Conservation (phyloP, 2,888 invertebrate species). For the Pseudoips prasinana region DNA sequence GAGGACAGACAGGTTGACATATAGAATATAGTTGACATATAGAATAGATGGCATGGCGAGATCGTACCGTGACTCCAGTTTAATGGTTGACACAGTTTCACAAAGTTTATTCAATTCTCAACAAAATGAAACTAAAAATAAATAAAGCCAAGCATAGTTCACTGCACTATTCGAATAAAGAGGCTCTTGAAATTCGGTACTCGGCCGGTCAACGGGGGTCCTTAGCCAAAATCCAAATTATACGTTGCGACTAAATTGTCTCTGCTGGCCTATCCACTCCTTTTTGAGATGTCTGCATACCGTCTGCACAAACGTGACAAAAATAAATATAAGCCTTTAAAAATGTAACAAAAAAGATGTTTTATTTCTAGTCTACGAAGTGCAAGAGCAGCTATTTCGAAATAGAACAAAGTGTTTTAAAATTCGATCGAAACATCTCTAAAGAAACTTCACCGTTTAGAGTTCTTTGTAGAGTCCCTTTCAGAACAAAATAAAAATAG, state of each 20-base stretch:
- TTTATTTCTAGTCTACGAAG: too few relatives aligned
- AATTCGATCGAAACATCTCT: background rate
- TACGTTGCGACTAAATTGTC: constrained; percentile 68
- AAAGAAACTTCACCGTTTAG: background rate
- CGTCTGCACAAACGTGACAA: constrained; percentile 26
- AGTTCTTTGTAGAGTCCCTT: constrained; percentile 1
- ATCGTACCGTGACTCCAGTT: too few relatives aligned
- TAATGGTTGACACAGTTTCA: too few relatives aligned
- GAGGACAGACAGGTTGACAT: too few relatives aligned
- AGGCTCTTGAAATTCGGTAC: constrained; percentile 53
- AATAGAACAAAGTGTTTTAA: background rate
- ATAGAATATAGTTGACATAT: too few relatives aligned
- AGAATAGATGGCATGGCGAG: too few relatives aligned
- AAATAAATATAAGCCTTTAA: background rate
- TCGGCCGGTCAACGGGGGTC: constrained; percentile 49
- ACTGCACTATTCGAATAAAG: constrained; percentile 20
- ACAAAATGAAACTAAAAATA: too few relatives aligned
- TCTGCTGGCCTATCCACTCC: constrained; percentile 50
- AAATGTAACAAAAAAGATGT: too few relatives aligned
- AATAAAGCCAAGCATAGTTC: constrained; percentile 13
- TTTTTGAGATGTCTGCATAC: constrained; percentile 58
- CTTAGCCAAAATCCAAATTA: constrained; percentile 61
- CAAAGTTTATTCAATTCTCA: too few relatives aligned
- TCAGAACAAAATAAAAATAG: constrained; percentile 3
- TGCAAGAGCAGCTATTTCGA: too few relatives aligned